Base-by-base conservation (phyloP, 1,140 invertebrate species). In the Phortica variegata region DNA sequence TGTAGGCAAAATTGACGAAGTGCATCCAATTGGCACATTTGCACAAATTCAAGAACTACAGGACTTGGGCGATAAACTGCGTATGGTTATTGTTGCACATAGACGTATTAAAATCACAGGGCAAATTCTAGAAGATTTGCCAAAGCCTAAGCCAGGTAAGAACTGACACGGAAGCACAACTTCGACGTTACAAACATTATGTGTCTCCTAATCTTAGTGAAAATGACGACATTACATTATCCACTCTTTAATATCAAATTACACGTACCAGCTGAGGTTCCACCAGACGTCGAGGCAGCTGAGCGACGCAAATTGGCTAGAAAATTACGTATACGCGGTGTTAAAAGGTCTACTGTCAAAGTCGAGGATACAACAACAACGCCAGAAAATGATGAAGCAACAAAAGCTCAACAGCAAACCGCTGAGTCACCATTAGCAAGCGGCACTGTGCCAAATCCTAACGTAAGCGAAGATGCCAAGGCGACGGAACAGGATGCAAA, bases 31-130 rank as follows among this genome's bases (percentile, higher is more conserved):
- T 17, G 97, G 97, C 21, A 93, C 95, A 8, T 99, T 99, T 82
- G 96, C 93, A 20, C 93, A 98, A 78, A 98, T 99, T 61, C 90
- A 95, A 66, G 96, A 98, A 79, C 84, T 99, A 73, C 93, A 97
- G 75, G 95, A 99, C 77, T 80, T 97, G 60, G 95, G 94, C 13
- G 90, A 95, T 74, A 89, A 89, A 73, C 71, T 98, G 39, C 81
- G 93, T 46, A 83, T 99, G 60, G 91, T 98, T 44, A 89, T 98
- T 4, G 92, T 95, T 85, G 93, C 92, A 0, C 93, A 98, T 75
- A 80, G 95, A 49, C 83, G 95, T 72, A 90, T 95, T 40, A 85
- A 85, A 70, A 87, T 93, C 29, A 84, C 86, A 16, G 85, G 85
- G 6, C 86, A 90, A 76, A 82, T 92, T 43, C 69, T 89, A 42